A percentile compares a stretch with the other conserved stretches of the same genome.
Conservation (phyloP, 2,888 invertebrate species). For the Chrysolina oricalcia region DNA sequence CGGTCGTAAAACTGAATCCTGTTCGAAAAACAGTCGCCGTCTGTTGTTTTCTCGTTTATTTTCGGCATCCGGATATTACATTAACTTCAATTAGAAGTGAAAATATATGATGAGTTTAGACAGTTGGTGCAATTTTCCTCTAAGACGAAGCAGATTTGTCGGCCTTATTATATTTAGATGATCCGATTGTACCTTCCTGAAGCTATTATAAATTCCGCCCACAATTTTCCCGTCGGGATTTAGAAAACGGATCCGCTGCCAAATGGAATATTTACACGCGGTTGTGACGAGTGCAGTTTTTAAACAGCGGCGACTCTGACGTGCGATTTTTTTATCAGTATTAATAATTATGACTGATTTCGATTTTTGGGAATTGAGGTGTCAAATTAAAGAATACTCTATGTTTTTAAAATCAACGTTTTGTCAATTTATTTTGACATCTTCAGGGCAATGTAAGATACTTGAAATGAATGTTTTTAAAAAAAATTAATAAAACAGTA, state of each 20-base stretch:
- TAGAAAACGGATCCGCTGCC: neutral
- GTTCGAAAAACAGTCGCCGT: constrained; percentile 5
- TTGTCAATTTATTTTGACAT: too few species aligned
- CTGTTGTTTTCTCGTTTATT: constrained; percentile 24
- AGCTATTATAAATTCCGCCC: neutral
- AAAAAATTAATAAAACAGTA: too few species aligned
- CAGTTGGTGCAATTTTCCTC: constrained; percentile 8
- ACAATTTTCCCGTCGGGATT: neutral
- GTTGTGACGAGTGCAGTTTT: neutral
- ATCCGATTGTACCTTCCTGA: constrained; percentile 8
- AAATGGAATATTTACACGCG: neutral
- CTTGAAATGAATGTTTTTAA: too few species aligned
- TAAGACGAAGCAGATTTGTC: constrained; percentile 21
- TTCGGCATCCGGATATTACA: constrained; percentile 8
- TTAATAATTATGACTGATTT: too few species aligned
- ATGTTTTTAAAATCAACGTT: too few species aligned
- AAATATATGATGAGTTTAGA: constrained; percentile 23
- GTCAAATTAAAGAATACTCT: too few species aligned
- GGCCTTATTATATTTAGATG: neutral
- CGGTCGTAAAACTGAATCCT: neutral
- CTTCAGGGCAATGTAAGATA: too few species aligned
- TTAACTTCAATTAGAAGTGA: constrained; percentile 16
- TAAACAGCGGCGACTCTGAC: neutral
- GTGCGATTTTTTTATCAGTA: too few species aligned
- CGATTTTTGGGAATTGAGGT: too few species aligned